Percentiles rank a stretch among this genome's conserved stretches.
These are phyloP conservation scores for Potamarius usumacintae DNA, from an alignment of 2,113 vertebrate genomes.

Conservation along the genomic window DNA sequence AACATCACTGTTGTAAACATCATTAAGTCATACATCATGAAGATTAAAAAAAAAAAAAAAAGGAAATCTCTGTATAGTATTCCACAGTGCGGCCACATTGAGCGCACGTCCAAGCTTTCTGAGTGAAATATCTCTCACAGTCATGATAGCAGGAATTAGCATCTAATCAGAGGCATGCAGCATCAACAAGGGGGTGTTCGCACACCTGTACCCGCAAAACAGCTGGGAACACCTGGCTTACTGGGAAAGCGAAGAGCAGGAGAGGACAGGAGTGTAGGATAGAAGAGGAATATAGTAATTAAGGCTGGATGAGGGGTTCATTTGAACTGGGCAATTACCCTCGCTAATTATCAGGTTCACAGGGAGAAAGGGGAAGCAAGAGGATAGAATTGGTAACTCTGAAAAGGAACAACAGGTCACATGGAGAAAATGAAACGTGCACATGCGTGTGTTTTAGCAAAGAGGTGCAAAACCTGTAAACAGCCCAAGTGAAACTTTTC, in stretches of 20 bases:
- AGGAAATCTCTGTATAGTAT: neutral
- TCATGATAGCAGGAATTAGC: neutral
- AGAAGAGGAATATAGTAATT: conserved; percentile 66
- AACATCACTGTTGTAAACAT: neutral
- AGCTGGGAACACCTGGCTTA: conserved; percentile 35
- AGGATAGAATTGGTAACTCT: conserved; percentile 7
- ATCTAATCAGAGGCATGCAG: conserved; percentile 13
- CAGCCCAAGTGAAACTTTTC: neutral
- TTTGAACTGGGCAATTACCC: conserved; percentile 40
- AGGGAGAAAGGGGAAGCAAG: neutral
- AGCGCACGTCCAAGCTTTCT: neutral
- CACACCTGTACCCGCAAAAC: conserved; percentile 36
- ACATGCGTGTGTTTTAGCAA: conserved; percentile 56
- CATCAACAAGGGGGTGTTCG: neutral
- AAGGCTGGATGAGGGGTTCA: conserved; percentile 55
- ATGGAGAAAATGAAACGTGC: conserved; percentile 46
- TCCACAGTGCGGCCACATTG: neutral
- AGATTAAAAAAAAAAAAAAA: neutral
- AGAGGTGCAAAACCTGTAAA: neutral
- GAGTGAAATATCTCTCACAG: neutral
- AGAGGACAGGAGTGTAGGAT: conserved; percentile 37
- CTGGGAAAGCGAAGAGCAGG: neutral
- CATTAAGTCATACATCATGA: neutral
- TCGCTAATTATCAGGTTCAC: conserved; percentile 17
- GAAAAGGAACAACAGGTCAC: neutral